Conservation (phyloP, 2,113 vertebrate species). For the Sardina pilchardus region DNA sequence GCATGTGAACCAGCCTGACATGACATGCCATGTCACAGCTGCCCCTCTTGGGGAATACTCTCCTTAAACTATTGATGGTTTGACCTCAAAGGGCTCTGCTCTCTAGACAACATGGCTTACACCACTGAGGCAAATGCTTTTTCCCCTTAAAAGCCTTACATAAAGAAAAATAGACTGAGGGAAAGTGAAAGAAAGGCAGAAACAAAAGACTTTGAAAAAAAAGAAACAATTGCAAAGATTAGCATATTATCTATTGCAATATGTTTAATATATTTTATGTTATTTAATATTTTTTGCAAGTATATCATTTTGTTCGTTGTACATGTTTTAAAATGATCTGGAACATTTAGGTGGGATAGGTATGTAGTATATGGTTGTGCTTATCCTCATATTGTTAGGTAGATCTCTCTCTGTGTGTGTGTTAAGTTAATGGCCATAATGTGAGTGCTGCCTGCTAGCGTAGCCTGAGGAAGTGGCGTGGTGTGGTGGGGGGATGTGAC, state of each 20-base stretch:
- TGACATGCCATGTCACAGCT: neutral
- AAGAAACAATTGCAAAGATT: too few relatives aligned
- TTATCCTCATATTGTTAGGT: neutral
- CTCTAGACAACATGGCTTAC: too few relatives aligned
- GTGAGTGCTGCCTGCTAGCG: neutral
- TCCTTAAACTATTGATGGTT: neutral
- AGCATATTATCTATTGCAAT: neutral
- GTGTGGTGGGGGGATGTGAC: neutral
- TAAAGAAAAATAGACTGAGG: too few relatives aligned
- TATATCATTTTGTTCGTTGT: too few relatives aligned
- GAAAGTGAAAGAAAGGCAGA: too few relatives aligned
- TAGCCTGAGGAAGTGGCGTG: neutral
- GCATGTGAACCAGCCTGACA: slow-evolving; percentile 1
- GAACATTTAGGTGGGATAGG: neutral
- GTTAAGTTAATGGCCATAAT: neutral
- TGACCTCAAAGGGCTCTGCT: neutral
- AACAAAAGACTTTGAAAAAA: too few relatives aligned
- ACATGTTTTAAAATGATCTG: neutral
- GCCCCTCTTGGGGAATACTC: neutral
- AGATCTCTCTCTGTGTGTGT: neutral
- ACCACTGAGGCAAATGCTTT: too few relatives aligned
- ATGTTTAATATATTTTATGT: neutral
- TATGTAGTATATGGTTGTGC: neutral
- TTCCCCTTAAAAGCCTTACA: too few relatives aligned
- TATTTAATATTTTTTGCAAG: neutral